Base-by-base conservation (phyloP, 2,888 invertebrate genomes). In the Lacanobia oleracea region DNA sequence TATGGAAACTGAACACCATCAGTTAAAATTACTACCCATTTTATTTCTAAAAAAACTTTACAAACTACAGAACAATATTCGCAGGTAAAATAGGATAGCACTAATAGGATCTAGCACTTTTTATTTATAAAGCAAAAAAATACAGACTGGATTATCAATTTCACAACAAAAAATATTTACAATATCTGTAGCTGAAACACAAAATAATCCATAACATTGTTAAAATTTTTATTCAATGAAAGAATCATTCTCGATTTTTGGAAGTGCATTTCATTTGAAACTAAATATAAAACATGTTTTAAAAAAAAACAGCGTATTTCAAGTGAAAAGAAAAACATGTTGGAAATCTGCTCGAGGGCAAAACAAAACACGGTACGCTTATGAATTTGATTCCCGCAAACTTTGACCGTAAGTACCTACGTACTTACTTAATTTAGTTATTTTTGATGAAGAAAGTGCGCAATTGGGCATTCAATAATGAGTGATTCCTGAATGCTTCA, bases 371-470 rank as follows among this genome's bases (percentile, higher is more conserved):
- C 56, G 59, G 61, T 59, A 62, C 59, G 66, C 64, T 23, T 77
- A 76, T 70, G 50, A 74, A 83, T 81, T 81, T 77, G 79, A 79
- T 73, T 79, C 77, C 45, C 37, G 27, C 45, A 62, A 79, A 83
- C 74, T 81, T 72, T 73, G 64, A 60, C 61, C 61, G 57, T 81
- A 81, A 83, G 64, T 50, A 65, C n/a, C n/a, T n/a, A n/a, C 56
- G 48, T 62, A 65, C 68, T 70, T 66, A 69, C 69, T 72, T 73
- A 83, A 81, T 84, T 79, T 67, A 67, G 75, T 79, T 85, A 69
- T 68, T 77, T 69, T 73, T 81, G 48, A 73, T 78, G 73, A 67
- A 63, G 50, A 69, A 82, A 75, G 66, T 61, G 40, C 40, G 69
- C 53, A 51, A 45, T 77, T 69, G 33, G n/a, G 50, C 14, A 50